Percentiles rank a stretch among this genome's conserved stretches.
phyloP scores from a whole-genome alignment of 2,797 vertebrate genomes.

The Sandelia bainsii region DNA sequence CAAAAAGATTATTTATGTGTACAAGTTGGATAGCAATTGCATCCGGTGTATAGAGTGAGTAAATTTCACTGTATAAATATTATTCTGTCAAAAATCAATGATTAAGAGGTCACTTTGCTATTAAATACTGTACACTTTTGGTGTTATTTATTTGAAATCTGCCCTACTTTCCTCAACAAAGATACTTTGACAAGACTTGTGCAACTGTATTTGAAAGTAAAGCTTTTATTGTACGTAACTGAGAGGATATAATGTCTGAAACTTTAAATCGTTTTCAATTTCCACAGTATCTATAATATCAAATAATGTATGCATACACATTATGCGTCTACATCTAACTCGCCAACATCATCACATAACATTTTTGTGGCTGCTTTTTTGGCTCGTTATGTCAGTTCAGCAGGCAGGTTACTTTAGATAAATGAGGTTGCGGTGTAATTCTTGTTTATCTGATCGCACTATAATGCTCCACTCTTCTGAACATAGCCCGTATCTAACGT shows the following conservation, averaged over 20 bases:
- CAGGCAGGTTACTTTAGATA: conserved; percentile 51
- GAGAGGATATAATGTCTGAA: conserved; percentile 14
- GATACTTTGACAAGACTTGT: conserved; percentile 4
- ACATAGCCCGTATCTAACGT: conserved; percentile 47
- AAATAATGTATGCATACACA: background rate
- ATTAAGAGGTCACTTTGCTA: no score
- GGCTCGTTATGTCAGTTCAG: conserved; percentile 44
- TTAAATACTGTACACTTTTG: no score
- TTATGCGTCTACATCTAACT: conserved; percentile 20
- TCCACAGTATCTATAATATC: background rate
- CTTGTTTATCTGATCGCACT: conserved; percentile 57
- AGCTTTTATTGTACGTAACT: background rate
- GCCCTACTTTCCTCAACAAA: no score
- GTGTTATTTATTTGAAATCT: no score
- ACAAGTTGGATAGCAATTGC: no score
- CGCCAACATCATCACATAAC: conserved; percentile 5
- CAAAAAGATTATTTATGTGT: no score
- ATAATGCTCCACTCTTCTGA: conserved; percentile 46
- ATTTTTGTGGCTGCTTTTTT: conserved; percentile 22
- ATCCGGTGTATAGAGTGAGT: no score
- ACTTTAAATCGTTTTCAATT: conserved; percentile 22
- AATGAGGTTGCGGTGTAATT: conserved; percentile 47
- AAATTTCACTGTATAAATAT: no score
- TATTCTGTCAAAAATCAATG: no score
- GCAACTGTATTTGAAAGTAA: conserved; percentile 10